Evolutionary conservation across 2,113 vertebrate species (phyloP).

Genomic region (Campylomormyrus numenius): DNA sequence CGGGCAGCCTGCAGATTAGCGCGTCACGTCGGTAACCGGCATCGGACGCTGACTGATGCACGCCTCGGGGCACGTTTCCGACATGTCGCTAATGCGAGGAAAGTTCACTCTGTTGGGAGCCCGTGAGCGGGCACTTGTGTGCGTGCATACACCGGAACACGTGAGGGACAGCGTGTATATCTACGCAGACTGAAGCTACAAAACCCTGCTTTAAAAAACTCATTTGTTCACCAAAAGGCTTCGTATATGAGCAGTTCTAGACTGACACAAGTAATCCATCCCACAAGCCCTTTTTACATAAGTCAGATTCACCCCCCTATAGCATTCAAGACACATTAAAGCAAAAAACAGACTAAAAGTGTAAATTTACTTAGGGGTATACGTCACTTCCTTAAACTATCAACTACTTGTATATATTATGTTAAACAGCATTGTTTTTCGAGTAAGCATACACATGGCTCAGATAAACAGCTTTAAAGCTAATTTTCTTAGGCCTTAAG

Average conservation of each 20-base stretch:
- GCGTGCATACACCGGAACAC: neutral
- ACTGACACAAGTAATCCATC: neutral
- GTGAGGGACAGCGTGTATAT: neutral
- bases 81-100: neutral
- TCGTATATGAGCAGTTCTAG: neutral
- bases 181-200: neutral
- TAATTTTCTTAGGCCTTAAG: neutral
- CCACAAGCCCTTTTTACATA: neutral
- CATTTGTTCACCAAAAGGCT: neutral
- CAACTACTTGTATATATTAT: neutral
- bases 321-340: neutral
- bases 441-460: neutral
- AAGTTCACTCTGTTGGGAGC: neutral
- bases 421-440: neutral
- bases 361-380: neutral
- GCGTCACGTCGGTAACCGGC: constrained; percentile 32
- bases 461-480: neutral
- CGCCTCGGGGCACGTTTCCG: neutral
- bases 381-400: neutral
- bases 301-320: neutral
- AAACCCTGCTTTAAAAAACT: neutral
- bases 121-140: neutral
- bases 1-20: constrained; percentile 41
- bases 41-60: constrained; percentile 23
- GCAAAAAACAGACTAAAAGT: neutral